These are phyloP conservation scores for Glossophaga mutica DNA, from an alignment of 2,797 vertebrate species.

Conservation along the genomic window DNA sequence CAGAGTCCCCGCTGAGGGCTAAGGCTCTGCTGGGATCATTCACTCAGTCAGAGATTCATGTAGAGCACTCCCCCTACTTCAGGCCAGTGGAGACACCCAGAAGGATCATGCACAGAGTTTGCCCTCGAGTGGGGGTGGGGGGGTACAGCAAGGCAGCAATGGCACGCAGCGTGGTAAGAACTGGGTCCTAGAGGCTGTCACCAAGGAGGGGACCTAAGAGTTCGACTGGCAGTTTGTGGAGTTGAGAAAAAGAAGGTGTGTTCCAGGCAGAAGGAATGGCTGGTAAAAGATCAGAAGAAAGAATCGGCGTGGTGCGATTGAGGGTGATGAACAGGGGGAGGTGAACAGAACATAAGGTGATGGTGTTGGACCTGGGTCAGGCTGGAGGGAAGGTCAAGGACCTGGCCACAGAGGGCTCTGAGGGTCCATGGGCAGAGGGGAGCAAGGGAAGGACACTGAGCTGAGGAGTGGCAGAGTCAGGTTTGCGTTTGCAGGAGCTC, in stretches of 20 bases:
- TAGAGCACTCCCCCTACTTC: not conserved
- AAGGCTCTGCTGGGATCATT: not conserved
- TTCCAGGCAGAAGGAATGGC: not conserved
- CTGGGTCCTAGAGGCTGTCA: not conserved
- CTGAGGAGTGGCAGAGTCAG: not conserved
- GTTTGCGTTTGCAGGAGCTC: not conserved
- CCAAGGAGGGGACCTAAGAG: not conserved
- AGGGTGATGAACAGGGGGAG: too few species aligned
- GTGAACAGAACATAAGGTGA: not conserved
- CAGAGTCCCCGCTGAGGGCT: not conserved
- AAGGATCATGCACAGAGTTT: not conserved
- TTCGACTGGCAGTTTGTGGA: too few species aligned
- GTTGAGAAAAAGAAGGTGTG: not conserved
- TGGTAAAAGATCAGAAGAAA: not conserved
- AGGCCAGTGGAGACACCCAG: not conserved
- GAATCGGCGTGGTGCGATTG: accelerated
- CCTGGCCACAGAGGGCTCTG: not conserved
- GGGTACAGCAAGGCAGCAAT: not conserved
- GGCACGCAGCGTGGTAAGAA: accelerated
- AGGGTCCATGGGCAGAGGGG: not conserved
- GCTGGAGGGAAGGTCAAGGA: not conserved
- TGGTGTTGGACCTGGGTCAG: not conserved
- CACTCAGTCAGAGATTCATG: not conserved
- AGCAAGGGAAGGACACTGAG: not conserved
- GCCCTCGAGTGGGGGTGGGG: not conserved